phyloP scores from a whole-genome alignment of 2,113 vertebrate species.

The Oxyruncus cristatus region DNA sequence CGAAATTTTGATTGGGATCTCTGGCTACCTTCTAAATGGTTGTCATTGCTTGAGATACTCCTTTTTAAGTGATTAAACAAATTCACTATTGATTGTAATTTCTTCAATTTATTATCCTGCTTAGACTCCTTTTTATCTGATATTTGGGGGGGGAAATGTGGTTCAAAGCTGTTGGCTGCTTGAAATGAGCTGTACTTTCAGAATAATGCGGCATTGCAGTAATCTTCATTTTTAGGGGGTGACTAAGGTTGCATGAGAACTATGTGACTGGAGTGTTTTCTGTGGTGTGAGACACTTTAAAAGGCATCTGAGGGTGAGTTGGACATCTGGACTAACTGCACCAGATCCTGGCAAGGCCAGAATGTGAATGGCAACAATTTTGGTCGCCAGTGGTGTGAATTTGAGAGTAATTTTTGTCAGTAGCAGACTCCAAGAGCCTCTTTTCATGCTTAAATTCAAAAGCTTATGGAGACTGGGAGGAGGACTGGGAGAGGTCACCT shows the following conservation, averaged over 20 bases:
- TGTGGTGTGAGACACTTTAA: background rate
- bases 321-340: background rate
- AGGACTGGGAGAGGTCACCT: background rate
- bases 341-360: background rate
- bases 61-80: background rate
- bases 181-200: background rate
- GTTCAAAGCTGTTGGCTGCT: background rate
- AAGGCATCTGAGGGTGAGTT: fast-evolving
- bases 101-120: background rate
- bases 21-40: background rate
- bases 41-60: background rate
- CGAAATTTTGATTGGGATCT: background rate
- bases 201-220: background rate
- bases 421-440: fast-evolving
- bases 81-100: background rate
- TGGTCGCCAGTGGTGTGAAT: background rate
- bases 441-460: background rate
- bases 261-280: background rate
- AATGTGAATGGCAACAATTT: background rate
- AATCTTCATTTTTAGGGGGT: background rate
- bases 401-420: background rate
- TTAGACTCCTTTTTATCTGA: background rate
- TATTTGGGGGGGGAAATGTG: background rate
- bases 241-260: background rate
- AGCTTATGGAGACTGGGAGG: background rate